phyloP scores from a whole-genome alignment of 2,797 vertebrate genomes.

The Luscinia luscinia region DNA sequence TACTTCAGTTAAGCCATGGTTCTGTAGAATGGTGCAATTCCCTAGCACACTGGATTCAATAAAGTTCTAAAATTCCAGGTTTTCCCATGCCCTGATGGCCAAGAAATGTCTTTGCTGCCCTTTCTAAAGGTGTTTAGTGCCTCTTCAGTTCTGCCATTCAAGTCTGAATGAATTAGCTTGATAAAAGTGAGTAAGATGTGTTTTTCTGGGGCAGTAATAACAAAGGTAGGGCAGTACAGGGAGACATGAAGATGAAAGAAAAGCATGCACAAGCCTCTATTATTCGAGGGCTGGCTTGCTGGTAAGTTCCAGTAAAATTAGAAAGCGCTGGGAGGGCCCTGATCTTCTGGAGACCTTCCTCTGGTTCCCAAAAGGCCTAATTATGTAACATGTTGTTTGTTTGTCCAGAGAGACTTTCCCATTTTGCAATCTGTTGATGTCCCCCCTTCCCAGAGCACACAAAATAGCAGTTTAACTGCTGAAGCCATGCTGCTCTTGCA shows the following conservation, averaged over 20 bases:
- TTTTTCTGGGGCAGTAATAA: neutral
- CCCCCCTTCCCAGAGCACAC: neutral
- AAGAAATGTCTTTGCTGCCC: neutral
- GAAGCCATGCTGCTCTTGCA: neutral
- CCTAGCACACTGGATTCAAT: neutral
- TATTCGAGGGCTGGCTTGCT: neutral
- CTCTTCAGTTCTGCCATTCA: neutral
- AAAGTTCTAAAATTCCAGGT: neutral
- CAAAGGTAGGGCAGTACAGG: neutral
- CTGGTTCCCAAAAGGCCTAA: neutral
- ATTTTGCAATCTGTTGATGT: constrained; percentile 40
- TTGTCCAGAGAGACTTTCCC: constrained; percentile 4
- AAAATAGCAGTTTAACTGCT: neutral
- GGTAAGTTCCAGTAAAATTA: constrained; percentile 26
- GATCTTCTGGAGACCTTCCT: constrained; percentile 36
- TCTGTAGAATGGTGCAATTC: neutral
- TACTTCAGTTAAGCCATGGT: neutral
- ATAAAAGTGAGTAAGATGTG: neutral
- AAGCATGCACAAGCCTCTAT: neutral
- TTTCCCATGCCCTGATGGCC: neutral
- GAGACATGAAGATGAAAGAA: neutral
- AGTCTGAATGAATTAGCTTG: neutral
- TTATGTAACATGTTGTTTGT: constrained; percentile 50
- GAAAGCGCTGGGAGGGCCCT: neutral
- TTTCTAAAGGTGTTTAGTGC: neutral